These are phyloP conservation scores for Brienomyrus longianalis DNA, from an alignment of 2,113 vertebrate genomes.

Conservation along the genomic window DNA sequence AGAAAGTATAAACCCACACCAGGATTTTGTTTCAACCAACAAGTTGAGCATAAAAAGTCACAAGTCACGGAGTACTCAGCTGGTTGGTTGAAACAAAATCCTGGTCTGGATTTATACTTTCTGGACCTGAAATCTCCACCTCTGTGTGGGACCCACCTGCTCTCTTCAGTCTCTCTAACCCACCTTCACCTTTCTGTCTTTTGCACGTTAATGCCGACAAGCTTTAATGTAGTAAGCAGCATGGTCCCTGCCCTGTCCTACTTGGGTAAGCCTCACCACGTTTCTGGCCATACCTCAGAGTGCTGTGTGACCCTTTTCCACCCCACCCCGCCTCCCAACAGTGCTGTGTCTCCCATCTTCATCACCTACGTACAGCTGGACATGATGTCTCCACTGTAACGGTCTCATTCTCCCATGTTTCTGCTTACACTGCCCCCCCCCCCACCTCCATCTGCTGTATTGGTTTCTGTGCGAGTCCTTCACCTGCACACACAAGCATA, in stretches of 20 bases:
- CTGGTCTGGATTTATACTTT: too few species aligned
- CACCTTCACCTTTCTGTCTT: slow-evolving; percentile 74
- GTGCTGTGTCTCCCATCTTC: not conserved
- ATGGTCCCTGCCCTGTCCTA: slow-evolving; percentile 85
- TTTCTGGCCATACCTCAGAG: slow-evolving; percentile 1
- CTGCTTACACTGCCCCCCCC: not conserved
- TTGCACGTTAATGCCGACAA: slow-evolving; percentile 83
- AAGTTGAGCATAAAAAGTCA: too few species aligned
- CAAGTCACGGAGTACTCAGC: too few species aligned
- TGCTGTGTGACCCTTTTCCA: not conserved
- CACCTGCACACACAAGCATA: not conserved
- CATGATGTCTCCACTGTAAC: not conserved
- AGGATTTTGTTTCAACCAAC: too few species aligned
- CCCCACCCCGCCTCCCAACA: not conserved
- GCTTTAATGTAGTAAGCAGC: slow-evolving; percentile 74
- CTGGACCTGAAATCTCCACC: too few species aligned
- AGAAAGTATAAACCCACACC: too few species aligned
- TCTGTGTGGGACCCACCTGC: slow-evolving; percentile 9
- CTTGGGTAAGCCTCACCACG: slow-evolving; percentile 76
- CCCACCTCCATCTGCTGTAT: not conserved
- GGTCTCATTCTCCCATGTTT: not conserved
- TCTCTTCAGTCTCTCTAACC: slow-evolving; percentile 74
- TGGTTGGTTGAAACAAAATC: too few species aligned
- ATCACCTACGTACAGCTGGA: not conserved
- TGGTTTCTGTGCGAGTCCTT: not conserved